Conservation (phyloP, 2,888 invertebrate genomes). For the Sialis lutaria region DNA sequence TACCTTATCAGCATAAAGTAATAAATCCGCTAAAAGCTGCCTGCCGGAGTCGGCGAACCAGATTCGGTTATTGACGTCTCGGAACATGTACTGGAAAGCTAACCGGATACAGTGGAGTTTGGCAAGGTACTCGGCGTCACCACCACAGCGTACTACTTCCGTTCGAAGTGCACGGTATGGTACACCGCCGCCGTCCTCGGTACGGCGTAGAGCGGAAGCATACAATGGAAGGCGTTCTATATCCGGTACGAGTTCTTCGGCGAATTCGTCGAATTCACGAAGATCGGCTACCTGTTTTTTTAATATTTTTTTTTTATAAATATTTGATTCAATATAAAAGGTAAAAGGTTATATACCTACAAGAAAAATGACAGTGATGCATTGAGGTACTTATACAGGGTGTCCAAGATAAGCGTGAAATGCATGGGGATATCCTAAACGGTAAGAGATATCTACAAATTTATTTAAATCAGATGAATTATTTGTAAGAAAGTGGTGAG, state of each 20-base stretch:
- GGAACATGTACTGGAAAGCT: conserved; percentile 68
- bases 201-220: conserved; percentile 65
- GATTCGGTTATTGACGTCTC: conserved; percentile 45
- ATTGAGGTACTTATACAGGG: no score
- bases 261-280: conserved; percentile 74
- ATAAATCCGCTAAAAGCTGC: conserved; percentile 72
- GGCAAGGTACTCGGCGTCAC: conserved; percentile 87
- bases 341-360: no score
- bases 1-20: conserved; percentile 76
- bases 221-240: conserved; percentile 70
- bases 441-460: no score
- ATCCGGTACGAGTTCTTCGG: conserved; percentile 54
- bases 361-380: no score
- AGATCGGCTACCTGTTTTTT: conserved; percentile 58
- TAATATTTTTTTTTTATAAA: not conserved
- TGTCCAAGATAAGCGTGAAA: no score
- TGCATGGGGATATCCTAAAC: no score
- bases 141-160: conserved; percentile 71
- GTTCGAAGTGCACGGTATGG: conserved; percentile 59
- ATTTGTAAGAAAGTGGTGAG: no score
- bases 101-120: conserved; percentile 86
- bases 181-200: conserved; percentile 53
- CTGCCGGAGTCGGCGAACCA: conserved; percentile 83
- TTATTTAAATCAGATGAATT: no score
- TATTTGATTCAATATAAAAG: no score